These are phyloP conservation scores for Palloptera scutellata DNA, from an alignment of 2,888 invertebrate genomes.

Conservation along the genomic window DNA sequence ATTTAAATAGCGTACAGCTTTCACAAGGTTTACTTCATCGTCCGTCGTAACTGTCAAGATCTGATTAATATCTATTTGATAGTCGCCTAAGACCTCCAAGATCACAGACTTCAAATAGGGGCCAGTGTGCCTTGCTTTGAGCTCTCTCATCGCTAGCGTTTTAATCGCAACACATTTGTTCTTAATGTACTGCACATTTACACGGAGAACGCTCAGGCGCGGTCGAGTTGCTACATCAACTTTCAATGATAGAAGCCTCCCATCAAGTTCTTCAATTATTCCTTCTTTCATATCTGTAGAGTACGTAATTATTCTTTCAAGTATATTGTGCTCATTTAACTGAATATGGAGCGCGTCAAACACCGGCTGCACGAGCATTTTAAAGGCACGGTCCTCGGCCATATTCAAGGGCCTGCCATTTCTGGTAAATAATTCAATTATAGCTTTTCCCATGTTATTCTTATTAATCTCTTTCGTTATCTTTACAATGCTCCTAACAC, in stretches of 20 bases:
- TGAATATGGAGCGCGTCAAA: constrained; percentile 31
- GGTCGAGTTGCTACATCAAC: constrained; percentile 35
- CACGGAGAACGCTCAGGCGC: constrained; percentile 29
- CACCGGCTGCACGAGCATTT: constrained; percentile 33
- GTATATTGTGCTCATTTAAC: constrained; percentile 33
- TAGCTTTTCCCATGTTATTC: constrained; percentile 33
- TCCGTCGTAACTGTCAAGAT: constrained; percentile 34
- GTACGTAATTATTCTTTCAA: constrained; percentile 31
- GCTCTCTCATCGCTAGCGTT: constrained; percentile 36
- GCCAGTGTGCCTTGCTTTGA: constrained; percentile 22
- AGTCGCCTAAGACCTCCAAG: constrained; percentile 23
- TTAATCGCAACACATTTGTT: constrained; percentile 31
- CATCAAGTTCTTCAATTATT: constrained; percentile 30
- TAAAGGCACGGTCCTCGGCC: constrained; percentile 34
- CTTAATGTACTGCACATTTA: constrained; percentile 37
- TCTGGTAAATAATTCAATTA: constrained; percentile 38
- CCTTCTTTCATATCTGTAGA: constrained; percentile 28
- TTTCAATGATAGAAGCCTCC: constrained; percentile 36
- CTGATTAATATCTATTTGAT: constrained; percentile 32
- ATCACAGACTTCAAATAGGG: not conserved
- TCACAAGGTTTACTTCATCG: constrained; percentile 30
- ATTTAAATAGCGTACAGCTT: constrained; percentile 30
- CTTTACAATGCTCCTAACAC: not conserved
- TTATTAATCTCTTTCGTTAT: constrained; percentile 8
- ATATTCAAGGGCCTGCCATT: constrained; percentile 32